Conservation (phyloP, 23 tunicate genomes). For the Clavelina lepadiformis region DNA sequence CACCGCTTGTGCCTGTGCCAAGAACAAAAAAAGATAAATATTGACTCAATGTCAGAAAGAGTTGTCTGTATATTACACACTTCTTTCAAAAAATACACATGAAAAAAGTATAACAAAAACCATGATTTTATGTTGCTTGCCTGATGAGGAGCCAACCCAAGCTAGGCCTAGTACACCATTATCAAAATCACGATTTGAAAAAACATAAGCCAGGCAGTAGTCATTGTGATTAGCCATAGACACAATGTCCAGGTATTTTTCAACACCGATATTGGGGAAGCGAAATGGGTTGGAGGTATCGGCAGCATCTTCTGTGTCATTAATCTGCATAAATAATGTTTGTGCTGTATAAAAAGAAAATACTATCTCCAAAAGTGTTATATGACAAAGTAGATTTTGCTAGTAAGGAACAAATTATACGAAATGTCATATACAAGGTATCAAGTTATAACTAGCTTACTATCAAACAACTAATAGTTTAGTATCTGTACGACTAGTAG, state of each 20-base stretch:
- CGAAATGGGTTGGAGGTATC: slow-evolving; percentile 27
- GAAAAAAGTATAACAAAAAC: not conserved
- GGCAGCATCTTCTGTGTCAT: slow-evolving; percentile 23
- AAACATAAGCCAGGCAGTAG: slow-evolving; percentile 91
- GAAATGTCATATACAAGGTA: no score
- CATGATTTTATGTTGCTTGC: slow-evolving; percentile 8
- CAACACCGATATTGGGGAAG: slow-evolving; percentile 82
- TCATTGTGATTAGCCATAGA: slow-evolving; percentile 58
- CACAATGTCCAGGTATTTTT: slow-evolving; percentile 65
- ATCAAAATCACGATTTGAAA: slow-evolving; percentile 92
- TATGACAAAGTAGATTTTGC: not conserved
- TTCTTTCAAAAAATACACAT: no score
- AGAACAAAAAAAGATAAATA: not conserved
- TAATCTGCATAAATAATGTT: slow-evolving; percentile 34
- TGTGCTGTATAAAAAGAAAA: not conserved
- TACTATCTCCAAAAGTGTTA: not conserved
- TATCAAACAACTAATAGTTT: no score
- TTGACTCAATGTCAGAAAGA: no score
- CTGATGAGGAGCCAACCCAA: slow-evolving; percentile 74
- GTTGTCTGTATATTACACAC: no score
- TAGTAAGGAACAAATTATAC: no score
- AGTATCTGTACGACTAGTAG: not conserved
- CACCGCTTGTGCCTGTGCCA: slow-evolving; percentile 76
- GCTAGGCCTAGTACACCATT: slow-evolving; percentile 93
- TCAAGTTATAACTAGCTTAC: no score